A percentile compares a stretch with the other conserved stretches of the same genome.
Evolutionary conservation across 2,888 invertebrate genomes (phyloP).

Genomic region (Erebia epiphron): DNA sequence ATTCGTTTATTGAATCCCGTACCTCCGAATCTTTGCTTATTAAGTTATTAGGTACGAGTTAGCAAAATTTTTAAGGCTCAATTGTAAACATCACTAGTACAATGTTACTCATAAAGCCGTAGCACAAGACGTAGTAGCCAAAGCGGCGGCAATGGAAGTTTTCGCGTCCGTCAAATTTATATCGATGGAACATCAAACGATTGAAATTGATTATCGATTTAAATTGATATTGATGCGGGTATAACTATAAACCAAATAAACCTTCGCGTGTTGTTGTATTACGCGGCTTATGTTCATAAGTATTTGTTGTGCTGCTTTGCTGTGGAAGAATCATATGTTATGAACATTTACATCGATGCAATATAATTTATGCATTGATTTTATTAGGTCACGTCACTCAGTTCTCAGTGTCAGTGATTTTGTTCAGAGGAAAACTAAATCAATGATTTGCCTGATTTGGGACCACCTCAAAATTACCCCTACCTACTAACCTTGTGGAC

Average conservation of each 20-base stretch:
- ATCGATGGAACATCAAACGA: slow-evolving; percentile 40
- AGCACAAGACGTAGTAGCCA: slow-evolving; percentile 34
- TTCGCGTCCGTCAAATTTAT: slow-evolving; percentile 45
- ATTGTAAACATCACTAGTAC: slow-evolving; percentile 27
- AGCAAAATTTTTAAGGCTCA: not conserved
- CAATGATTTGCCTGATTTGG: not conserved
- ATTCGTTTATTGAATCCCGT: too few relatives aligned
- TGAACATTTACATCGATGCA: slow-evolving; percentile 13
- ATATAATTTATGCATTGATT: not conserved
- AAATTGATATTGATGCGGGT: slow-evolving; percentile 35
- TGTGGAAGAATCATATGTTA: slow-evolving; percentile 8
- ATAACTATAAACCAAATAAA: slow-evolving; percentile 31
- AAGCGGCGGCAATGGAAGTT: slow-evolving; percentile 52
- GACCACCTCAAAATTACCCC: not conserved
- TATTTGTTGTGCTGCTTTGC: slow-evolving; percentile 1
- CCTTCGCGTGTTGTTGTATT: slow-evolving; percentile 29
- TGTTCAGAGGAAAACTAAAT: not conserved
- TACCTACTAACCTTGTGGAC: too few relatives aligned
- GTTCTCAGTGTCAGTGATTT: not conserved
- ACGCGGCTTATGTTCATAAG: slow-evolving; percentile 16
- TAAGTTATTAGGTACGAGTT: too few relatives aligned
- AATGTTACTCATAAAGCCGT: slow-evolving; percentile 5
- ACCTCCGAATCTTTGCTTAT: too few relatives aligned
- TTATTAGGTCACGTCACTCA: slow-evolving; percentile 4
- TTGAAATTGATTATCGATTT: slow-evolving; percentile 47